Evolutionary conservation across 2,797 vertebrate genomes (phyloP), one percentile per base, ranked within the genome.

Genomic region (Siniperca undulata): DNA sequence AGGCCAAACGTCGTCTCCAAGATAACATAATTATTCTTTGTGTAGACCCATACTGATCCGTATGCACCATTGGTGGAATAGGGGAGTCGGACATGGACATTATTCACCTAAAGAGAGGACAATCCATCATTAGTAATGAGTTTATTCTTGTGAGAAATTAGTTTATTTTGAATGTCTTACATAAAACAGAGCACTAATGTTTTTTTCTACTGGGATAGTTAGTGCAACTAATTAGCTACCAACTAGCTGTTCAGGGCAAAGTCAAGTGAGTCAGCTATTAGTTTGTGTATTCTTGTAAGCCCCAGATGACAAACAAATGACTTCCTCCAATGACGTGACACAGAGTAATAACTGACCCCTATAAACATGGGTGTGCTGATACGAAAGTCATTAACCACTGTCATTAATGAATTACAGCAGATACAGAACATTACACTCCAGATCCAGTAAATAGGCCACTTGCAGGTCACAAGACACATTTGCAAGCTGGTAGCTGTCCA

Each of bases 1-100:
- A 97, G 93, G 52, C 97, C 97, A 90, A 97, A 92, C 67, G 88
- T 87, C 0, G 96, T 95, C 70, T 95, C 88, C 81, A 97, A 36
- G 19, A 93, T 70, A 9, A 95, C 77, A 7, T 93, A 95, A 0
- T 74, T 79, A 10, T 84, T 90, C 40, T 75, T 78, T 30, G n/a
- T 24, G 72, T 85, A 74, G 59, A 95, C 84, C 74, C 10, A 82
- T 19, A 95, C 59, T 66, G 80, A 90, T 40, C 87, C 89, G 7
- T 87, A 91, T 80, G 89, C 72, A 11, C 80, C 87, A 20, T 50
- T 83, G 81, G 73, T 85, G 80, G 76, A 80, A 67, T 93, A 94
- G 20, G 95, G 96, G n/a, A 89, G 86, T 16, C 0, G n/a, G 27
- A 93, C 87, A 20, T 4, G 10, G 34, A n/a, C 71, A 27, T 91